Percentiles rank a stretch among this genome's conserved stretches.
Evolutionary conservation across 2,113 vertebrate genomes (phyloP).

Genomic region (Calonectris borealis): DNA sequence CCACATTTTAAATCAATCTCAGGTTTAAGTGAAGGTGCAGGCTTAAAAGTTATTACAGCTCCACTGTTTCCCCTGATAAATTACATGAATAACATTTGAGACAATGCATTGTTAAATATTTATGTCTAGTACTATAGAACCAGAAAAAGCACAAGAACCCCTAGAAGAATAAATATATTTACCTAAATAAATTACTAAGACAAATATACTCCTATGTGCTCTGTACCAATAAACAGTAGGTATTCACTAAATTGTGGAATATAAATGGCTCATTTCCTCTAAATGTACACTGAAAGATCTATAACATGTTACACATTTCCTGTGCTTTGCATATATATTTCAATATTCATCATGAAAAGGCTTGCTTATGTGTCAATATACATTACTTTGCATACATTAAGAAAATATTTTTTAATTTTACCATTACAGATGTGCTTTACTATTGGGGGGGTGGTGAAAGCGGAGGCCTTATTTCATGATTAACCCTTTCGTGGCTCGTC

Average conservation of each 20-base stretch:
- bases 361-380: conserved; percentile 86
- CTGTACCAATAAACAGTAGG: conserved; percentile 88
- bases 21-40: conserved; percentile 81
- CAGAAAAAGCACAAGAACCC: conserved; percentile 78
- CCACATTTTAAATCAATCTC: conserved; percentile 74
- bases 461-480: conserved; percentile 77
- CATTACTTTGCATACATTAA: conserved; percentile 86
- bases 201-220: conserved; percentile 87
- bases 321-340: conserved; percentile 89
- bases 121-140: conserved; percentile 82
- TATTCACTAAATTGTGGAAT: conserved; percentile 89
- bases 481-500: conserved; percentile 88
- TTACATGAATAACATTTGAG: conserved; percentile 87
- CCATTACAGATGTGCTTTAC: conserved; percentile 71
- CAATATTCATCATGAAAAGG: conserved; percentile 88
- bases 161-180: conserved; percentile 89
- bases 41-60: conserved; percentile 81
- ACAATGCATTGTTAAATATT: conserved; percentile 88
- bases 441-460: neutral
- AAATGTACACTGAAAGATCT: conserved; percentile 87
- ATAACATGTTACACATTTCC: conserved; percentile 84
- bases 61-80: conserved; percentile 81
- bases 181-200: conserved; percentile 90
- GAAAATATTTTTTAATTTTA: conserved; percentile 75
- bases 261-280: conserved; percentile 89